Base-by-base conservation (phyloP, 64 coral and sea anemone species). In the Montipora cactus region DNA sequence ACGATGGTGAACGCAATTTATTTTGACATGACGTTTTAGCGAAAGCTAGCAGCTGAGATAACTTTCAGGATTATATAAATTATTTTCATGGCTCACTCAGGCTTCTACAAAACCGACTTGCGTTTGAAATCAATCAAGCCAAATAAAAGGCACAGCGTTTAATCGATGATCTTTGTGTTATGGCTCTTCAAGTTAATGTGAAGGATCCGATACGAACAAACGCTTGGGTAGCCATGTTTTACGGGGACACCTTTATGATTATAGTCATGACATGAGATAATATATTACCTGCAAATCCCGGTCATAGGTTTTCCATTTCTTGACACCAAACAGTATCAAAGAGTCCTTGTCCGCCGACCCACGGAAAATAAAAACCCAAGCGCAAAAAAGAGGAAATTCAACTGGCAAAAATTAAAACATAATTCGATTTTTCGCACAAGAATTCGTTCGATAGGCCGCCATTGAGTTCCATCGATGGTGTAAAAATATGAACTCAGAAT, bases 401-500 rank as follows among this genome's bases (percentile, higher is more conserved):
- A 50, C 8, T 20, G 14, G 18, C 13, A 50, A 70, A 15, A 20
- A 25, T 64, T 86, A 86, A 19, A 25, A 86, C 82, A 86, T 86
- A 49, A 37, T 72, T 16, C 8, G 5, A 37, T 49, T 70, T 86
- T 78, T 49, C 46, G 7, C 9, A n/a, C 9, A 5, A 6, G 66
- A 51, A 22, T 72, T 51, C 9, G 2, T 44, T 64, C 50, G 73
- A 51, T 14, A 64, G 71, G n/a, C 10, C 82, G 64, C 82, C 82
- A 86, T 86, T 86, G 67, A 10, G 70, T 86, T 86, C 66, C 64
- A 86, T 59, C 62, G 68, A 68, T 72, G 64, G 62, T 71, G 64
- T 20, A 86, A 86, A 85, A 86, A 50, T 72, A 86, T 86, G 16
- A 86, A 86, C 82, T 86, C 62, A 86, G 82, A 86, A 21, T 86